Base-by-base conservation (phyloP, 2,797 vertebrate species). In the Coregonus ussuriensis region DNA sequence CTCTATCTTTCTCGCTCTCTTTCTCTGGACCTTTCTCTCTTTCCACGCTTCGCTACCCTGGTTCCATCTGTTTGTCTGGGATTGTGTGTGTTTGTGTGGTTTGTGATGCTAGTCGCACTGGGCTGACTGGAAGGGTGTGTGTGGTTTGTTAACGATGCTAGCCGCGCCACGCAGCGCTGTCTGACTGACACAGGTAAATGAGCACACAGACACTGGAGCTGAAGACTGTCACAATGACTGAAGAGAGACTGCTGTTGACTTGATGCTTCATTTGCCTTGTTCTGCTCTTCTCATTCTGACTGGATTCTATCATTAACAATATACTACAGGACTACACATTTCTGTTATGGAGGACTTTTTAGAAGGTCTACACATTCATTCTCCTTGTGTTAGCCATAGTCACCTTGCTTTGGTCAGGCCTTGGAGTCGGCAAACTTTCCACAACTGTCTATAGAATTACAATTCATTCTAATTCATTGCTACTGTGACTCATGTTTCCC, bases 11-110 rank as follows among this genome's bases (percentile, higher is more conserved):
- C n/a, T n/a, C n/a, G n/a, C n/a, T n/a, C n/a, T 77, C 72, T 59
- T 53, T 66, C 75, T 33, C 65, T 25, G 14, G 29, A 16, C 63
- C 25, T 15, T 1, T 66, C 21, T 29, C 25, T 15, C 25, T 21
- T 6, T 15, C 53, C 16, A n/a, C 25, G 0, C 76, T 16, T 59
- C 53, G 69, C 62, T 35, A 9, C 62, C 59, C 76, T 11, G n/a
- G n/a, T 31, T 75, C 73, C 78, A 70, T 76, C 54, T 71, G 69
- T 73, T 63, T 41, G 56, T 71, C 69, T 71, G 56, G n/a, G 56
- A 6, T 16, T 56, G 15, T 18, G 54, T 18, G 54, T 56, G 54
- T 18, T 7, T n/a, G n/a, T n/a, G n/a, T n/a, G n/a, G n/a, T 7
- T 47, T 47, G 31, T 47, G 9, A 47, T 47, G 41, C 41, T 47